phyloP scores from a whole-genome alignment of 2,888 invertebrate species.

The Nematopogon swammerdamellus region DNA sequence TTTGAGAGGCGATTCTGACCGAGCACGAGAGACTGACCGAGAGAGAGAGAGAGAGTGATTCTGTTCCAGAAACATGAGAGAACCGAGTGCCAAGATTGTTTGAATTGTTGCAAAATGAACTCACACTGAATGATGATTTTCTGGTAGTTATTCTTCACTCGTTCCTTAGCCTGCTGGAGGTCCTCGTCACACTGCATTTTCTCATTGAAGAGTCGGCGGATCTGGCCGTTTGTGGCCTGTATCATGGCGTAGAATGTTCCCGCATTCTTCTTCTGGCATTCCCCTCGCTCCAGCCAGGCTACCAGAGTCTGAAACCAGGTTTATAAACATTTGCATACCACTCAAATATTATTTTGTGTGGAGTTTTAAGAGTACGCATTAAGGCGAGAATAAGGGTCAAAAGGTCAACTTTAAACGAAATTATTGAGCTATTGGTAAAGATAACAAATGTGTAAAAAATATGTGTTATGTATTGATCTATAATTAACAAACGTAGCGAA shows the following conservation, averaged over 20 bases:
- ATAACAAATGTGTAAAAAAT: too few species aligned
- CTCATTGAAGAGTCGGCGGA: constrained; percentile 79
- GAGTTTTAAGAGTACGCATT: background rate
- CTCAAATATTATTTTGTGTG: background rate
- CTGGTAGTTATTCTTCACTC: constrained; percentile 80
- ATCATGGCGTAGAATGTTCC: constrained; percentile 95
- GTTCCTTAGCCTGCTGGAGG: constrained; percentile 77
- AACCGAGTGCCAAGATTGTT: too few species aligned
- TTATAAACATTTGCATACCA: background rate
- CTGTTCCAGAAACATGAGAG: too few species aligned
- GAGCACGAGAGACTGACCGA: too few species aligned
- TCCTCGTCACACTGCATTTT: constrained; percentile 88
- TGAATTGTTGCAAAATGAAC: constrained; percentile 44
- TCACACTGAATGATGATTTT: constrained; percentile 89
- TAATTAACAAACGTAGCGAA: too few species aligned
- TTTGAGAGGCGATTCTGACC: too few species aligned
- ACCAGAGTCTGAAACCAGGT: constrained; percentile 63
- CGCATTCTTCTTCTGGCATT: constrained; percentile 87
- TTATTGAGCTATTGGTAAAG: too few species aligned
- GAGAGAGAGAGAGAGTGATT: background rate
- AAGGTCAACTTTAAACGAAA: too few species aligned
- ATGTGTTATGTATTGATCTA: too few species aligned
- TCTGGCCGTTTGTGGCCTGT: constrained; percentile 91
- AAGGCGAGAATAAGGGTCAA: too few species aligned
- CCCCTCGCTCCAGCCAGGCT: constrained; percentile 92